Evolutionary conservation across 2,113 vertebrate genomes (phyloP).

Genomic region (Petroica traversi): DNA sequence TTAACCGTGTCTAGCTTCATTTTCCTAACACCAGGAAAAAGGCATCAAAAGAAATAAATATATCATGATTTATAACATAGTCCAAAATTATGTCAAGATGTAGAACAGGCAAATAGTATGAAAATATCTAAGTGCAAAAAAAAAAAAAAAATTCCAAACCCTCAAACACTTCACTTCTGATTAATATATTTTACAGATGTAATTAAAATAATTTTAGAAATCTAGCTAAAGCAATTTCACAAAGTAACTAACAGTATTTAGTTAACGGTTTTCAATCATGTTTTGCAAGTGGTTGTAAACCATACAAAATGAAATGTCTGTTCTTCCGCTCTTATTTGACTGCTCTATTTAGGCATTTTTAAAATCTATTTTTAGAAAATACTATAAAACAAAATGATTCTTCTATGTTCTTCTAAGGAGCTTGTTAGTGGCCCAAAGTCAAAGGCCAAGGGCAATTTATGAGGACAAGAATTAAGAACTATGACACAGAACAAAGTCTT

Average conservation of each 20-base stretch:
- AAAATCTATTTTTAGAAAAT: background rate
- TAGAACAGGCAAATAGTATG: background rate
- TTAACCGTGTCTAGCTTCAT: too few species aligned
- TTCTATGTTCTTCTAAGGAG: background rate
- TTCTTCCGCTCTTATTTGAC: background rate
- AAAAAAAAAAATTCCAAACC: background rate
- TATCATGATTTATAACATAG: background rate
- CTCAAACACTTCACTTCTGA: background rate
- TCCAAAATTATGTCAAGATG: background rate
- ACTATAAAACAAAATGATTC: background rate
- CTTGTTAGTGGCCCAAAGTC: background rate
- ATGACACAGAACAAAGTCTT: background rate
- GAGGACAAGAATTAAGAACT: background rate
- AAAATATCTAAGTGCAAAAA: background rate
- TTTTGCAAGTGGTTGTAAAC: background rate
- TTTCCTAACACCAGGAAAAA: too few species aligned
- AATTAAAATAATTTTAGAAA: background rate
- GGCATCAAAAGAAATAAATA: background rate
- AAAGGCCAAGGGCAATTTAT: background rate
- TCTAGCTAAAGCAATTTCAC: background rate
- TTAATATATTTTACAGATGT: background rate
- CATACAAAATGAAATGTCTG: background rate
- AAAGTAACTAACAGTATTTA: background rate
- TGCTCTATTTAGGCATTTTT: background rate
- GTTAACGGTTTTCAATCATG: background rate